A percentile compares a stretch with the other conserved stretches of the same genome.
Conservation (phyloP, 2,888 invertebrate species). For the Euplexia lucipara region DNA sequence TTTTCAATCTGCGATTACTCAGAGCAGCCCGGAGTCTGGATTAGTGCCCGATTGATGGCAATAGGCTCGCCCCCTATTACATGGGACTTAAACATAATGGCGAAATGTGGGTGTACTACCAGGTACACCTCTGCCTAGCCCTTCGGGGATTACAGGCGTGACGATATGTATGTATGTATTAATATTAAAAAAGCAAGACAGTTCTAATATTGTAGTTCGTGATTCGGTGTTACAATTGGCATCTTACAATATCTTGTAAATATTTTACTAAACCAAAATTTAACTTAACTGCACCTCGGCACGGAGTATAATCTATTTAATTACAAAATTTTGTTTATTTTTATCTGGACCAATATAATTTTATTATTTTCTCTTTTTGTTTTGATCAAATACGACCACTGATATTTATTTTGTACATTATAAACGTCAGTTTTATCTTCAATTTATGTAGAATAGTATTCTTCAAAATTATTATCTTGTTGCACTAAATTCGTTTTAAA, state of each 20-base stretch:
- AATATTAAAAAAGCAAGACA: constrained; percentile 67
- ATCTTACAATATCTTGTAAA: constrained; percentile 58
- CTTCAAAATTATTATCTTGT: constrained; percentile 22
- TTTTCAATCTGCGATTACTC: too few relatives aligned
- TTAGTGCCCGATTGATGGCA: too few relatives aligned
- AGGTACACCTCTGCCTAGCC: too few relatives aligned
- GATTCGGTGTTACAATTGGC: constrained; percentile 65
- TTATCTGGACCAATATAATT: constrained; percentile 2
- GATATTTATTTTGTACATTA: too few relatives aligned
- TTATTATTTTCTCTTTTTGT: neutral
- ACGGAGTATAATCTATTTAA: constrained; percentile 27
- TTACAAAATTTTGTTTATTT: constrained; percentile 13
- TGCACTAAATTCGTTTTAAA: constrained; percentile 42
- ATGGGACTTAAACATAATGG: too few relatives aligned
- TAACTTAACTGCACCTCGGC: constrained; percentile 32
- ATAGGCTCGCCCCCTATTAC: too few relatives aligned
- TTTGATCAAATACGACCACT: neutral
- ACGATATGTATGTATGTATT: too few relatives aligned
- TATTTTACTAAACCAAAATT: constrained; percentile 45
- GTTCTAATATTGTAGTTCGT: constrained; percentile 63
- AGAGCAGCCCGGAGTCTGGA: too few relatives aligned
- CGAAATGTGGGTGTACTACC: too few relatives aligned
- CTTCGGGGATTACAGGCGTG: too few relatives aligned
- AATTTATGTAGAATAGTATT: constrained; percentile 35
- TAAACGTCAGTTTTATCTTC: neutral